These are phyloP conservation scores for Dasyprocta punctata DNA, from an alignment of 2,113 vertebrate species.

Conservation along the genomic window DNA sequence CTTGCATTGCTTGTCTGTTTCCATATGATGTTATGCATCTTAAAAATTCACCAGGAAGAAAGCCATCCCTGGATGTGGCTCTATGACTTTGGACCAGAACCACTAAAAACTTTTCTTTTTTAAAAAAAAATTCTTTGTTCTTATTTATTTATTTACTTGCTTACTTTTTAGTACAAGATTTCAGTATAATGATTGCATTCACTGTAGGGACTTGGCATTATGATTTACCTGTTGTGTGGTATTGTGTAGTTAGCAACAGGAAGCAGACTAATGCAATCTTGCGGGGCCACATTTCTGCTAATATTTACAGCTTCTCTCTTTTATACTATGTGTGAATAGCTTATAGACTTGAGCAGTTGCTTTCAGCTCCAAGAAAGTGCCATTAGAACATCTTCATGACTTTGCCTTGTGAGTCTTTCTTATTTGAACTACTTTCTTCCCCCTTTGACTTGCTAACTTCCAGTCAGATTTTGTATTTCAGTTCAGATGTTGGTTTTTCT, in stretches of 20 bases:
- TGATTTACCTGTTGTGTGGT: not conserved
- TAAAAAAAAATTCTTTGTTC: not conserved
- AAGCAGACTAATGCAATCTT: not conserved
- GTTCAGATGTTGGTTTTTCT: slow-evolving; percentile 18
- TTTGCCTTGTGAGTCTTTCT: not conserved
- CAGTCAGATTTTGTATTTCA: slow-evolving; percentile 42
- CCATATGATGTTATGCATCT: too few species aligned
- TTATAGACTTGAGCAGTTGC: not conserved
- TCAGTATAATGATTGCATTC: not conserved
- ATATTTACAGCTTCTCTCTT: not conserved
- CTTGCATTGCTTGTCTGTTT: not conserved
- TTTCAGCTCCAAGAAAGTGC: slow-evolving; percentile 16
- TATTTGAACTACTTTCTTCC: not conserved
- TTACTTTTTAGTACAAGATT: not conserved
- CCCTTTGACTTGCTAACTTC: not conserved
- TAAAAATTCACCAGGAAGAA: not conserved
- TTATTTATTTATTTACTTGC: not conserved
- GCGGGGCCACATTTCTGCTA: not conserved
- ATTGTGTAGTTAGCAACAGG: not conserved
- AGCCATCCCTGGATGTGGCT: not conserved
- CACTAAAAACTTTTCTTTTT: not conserved
- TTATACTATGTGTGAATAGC: not conserved
- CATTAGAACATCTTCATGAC: not conserved
- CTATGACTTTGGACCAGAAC: not conserved
- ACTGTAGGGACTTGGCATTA: not conserved